These are phyloP conservation scores for Crotalus horridus DNA, from an alignment of 2,113 vertebrate species.

Conservation along the genomic window DNA sequence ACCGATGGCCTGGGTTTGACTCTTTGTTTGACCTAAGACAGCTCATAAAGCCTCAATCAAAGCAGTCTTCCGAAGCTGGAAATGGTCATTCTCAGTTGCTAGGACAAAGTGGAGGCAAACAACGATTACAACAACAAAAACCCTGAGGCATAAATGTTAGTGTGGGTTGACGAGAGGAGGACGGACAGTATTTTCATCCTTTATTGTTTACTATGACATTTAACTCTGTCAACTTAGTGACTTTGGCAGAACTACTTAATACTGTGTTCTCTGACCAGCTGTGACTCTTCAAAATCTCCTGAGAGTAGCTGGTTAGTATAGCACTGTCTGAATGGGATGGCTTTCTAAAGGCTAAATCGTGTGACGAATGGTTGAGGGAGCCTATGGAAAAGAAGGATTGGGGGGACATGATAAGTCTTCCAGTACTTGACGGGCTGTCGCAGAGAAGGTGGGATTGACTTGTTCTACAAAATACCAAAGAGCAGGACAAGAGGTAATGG, in stretches of 20 bases:
- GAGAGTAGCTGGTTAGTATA: neutral
- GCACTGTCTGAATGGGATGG: neutral
- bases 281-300: neutral
- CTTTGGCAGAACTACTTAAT: neutral
- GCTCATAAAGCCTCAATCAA: neutral
- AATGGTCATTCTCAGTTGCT: neutral
- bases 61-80: neutral
- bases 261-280: neutral
- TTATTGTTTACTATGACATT: neutral
- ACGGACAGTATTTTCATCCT: neutral
- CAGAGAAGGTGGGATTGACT: neutral
- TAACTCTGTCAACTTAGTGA: neutral
- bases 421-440: neutral
- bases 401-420: neutral
- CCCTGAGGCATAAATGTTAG: neutral
- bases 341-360: neutral
- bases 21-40: neutral
- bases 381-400: neutral
- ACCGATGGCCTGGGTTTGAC: neutral
- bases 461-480: neutral
- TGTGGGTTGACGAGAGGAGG: neutral
- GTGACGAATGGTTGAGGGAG: neutral
- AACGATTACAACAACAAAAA: neutral
- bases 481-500: neutral
- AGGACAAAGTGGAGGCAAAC: neutral